A percentile compares a stretch with the other conserved stretches of the same genome.
phyloP scores from a whole-genome alignment of 2,888 invertebrate species.

The Incurvaria masculella region DNA sequence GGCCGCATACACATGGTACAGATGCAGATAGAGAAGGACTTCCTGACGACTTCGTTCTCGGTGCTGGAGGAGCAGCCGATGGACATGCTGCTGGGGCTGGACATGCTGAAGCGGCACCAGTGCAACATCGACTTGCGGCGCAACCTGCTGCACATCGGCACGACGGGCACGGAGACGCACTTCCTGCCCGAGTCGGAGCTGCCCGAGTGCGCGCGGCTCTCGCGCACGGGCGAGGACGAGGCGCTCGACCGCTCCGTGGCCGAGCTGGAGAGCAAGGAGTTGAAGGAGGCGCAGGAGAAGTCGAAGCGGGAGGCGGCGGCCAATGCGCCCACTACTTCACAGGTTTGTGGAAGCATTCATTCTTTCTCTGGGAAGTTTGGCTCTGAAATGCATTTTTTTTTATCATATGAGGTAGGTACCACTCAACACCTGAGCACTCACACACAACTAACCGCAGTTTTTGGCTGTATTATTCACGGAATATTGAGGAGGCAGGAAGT shows the following conservation, averaged over 20 bases:
- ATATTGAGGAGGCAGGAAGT: too few species aligned
- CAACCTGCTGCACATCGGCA: slow-evolving; percentile 84
- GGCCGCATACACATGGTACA: slow-evolving; percentile 97
- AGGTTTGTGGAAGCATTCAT: too few species aligned
- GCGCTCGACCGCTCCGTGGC: slow-evolving; percentile 40
- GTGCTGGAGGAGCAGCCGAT: slow-evolving; percentile 96
- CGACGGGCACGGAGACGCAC: slow-evolving; percentile 86
- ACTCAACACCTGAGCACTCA: too few species aligned
- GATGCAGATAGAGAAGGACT: slow-evolving; percentile 92
- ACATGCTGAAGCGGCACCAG: slow-evolving; percentile 97
- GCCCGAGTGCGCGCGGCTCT: slow-evolving; percentile 76
- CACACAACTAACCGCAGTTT: too few species aligned
- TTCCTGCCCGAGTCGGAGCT: slow-evolving; percentile 74
- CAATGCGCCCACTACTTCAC: slow-evolving; percentile 4
- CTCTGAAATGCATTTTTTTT: too few species aligned
- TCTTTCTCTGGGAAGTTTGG: too few species aligned
- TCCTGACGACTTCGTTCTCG: slow-evolving; percentile 93
- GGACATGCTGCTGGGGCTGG: slow-evolving; percentile 97
- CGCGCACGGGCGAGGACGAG: slow-evolving; percentile 65
- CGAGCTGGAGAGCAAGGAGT: slow-evolving; percentile 65
- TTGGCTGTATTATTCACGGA: too few species aligned
- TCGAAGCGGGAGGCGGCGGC: slow-evolving; percentile 48
- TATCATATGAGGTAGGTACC: too few species aligned
- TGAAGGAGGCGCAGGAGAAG: slow-evolving; percentile 70
- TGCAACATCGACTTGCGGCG: slow-evolving; percentile 90